Evolutionary conservation across 2,888 invertebrate genomes (phyloP).

Genomic region (Mythimna lalbum): DNA sequence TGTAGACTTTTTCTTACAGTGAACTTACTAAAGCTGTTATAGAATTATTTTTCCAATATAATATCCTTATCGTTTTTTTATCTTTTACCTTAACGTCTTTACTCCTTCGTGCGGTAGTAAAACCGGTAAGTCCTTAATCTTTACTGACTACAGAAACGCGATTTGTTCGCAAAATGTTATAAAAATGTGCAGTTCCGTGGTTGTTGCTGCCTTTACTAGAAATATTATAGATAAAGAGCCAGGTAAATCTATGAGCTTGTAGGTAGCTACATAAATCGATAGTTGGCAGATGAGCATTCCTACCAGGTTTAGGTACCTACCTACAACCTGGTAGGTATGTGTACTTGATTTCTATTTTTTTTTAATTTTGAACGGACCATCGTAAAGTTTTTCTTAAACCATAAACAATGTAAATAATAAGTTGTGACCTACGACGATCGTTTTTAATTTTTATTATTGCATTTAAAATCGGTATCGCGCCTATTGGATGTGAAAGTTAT

Average conservation of each 20-base stretch:
- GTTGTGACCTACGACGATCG: too few species aligned
- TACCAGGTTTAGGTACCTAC: too few species aligned
- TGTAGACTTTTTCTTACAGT: too few species aligned
- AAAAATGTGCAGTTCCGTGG: slow-evolving; percentile 4
- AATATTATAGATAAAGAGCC: not conserved
- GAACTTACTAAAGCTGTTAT: too few species aligned
- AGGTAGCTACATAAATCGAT: not conserved
- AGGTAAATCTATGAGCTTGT: not conserved
- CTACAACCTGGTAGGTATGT: too few species aligned
- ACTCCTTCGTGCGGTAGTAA: slow-evolving; percentile 17
- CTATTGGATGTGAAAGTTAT: not conserved
- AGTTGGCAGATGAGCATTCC: not conserved
- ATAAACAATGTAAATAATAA: too few species aligned
- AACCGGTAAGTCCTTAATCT: not conserved
- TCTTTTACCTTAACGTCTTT: slow-evolving; percentile 3
- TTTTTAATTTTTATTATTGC: not conserved
- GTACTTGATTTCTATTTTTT: not conserved
- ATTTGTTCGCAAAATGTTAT: slow-evolving; percentile 1
- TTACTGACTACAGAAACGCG: slow-evolving; percentile 21
- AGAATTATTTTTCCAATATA: not conserved
- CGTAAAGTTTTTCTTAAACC: too few species aligned
- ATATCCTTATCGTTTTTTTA: not conserved
- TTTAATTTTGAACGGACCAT: not conserved
- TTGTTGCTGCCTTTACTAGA: slow-evolving; percentile 1
- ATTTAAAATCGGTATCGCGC: not conserved